Evolutionary conservation across 2,888 invertebrate species (phyloP), one percentile per base, ranked within the genome.

Genomic region (Agrilus mali): DNA sequence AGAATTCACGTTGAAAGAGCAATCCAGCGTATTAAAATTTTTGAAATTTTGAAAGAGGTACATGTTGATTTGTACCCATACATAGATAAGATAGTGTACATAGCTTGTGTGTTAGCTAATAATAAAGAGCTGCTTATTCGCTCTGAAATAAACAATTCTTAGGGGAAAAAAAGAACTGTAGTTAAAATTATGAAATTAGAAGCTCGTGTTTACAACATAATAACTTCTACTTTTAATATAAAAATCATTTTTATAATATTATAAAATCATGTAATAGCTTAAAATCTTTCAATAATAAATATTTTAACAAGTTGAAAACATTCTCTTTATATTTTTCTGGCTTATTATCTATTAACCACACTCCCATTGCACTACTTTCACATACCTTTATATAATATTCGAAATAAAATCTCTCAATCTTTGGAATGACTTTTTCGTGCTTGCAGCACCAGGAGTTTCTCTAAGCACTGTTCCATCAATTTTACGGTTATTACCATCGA

Each of bases 1-100:
- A 36, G 52, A 37, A 52, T 55, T 27, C 53, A 55, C 46, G 53
- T 54, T 4, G 53, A 55, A 40, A 34, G 53, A 14, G 53, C 54
- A 16, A 54, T 55, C 16, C 31, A 39, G 34, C 35, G 54, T 32
- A 51, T 55, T 13, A 22, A 22, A 6, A 22, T 22, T 22, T 22
- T 22, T 22, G 22, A 22, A 22, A 22, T 22, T 22, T 22, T 22
- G 22, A 22, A 7, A 22, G 22, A 22, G 22, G 22, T 22, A 37
- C 12, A 22, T 15, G 20, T 20, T 20, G 20, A 20, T 20, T 20
- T 20, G 20, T 20, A 4, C 20, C 20, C 20, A 3, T 20, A 20
- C 4, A 20, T 20, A 20, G 20, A 6, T 20, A 20, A 20, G 6
- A 20, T 20, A 20, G 13, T 36, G 15, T 36, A 12, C 14, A 36